Evolutionary conservation across 1,140 invertebrate species (phyloP), one percentile per base, ranked within the genome.

Genomic region (Diachasma alloeum): DNA sequence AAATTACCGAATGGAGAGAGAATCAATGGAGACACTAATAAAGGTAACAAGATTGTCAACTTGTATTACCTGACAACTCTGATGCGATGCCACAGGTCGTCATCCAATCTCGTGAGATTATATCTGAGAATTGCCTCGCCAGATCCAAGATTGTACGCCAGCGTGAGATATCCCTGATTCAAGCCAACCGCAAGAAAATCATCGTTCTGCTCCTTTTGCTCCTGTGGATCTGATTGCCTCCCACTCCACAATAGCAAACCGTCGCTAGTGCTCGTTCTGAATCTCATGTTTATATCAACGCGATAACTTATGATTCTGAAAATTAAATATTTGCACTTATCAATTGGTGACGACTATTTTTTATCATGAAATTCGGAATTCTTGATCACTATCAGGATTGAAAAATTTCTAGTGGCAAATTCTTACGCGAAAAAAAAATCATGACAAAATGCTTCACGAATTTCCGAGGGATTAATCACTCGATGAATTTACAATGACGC

Each of bases 231-330:
- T 74, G 91, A 91, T 80, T 93, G 92, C 44, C 94, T 91, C n/a
- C 96, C 96, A 76, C 94, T 94, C 97, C 97, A 98, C 22, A 98
- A 90, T n/a, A 99, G 90, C 67, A 99, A 89, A 0, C 97, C 97
- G 82, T 92, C 89, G n/a, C 91, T 88, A 31, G 87, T 92, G 72
- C 89, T 91, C 53, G 93, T 92, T 83, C 91, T 93, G 85, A 96
- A 95, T 84, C 93, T 90, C 86, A 97, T 93, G 89, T 95, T 95
- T 79, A 97, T 93, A 85, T 96, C 94, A 74, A 96, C 91, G 78
- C 93, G 93, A 87, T 94, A 93, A 76, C 95, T 95, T 75, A 93
- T 91, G 73, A 97, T 91, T 86, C 95, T 96, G 90, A 4, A 87
- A 89, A 78, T 82, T 75, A 9, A 72, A 74, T 68, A n/a, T 68